These are phyloP conservation scores for Micromys minutus DNA, from an alignment of 2,113 vertebrate species.

Conservation along the genomic window DNA sequence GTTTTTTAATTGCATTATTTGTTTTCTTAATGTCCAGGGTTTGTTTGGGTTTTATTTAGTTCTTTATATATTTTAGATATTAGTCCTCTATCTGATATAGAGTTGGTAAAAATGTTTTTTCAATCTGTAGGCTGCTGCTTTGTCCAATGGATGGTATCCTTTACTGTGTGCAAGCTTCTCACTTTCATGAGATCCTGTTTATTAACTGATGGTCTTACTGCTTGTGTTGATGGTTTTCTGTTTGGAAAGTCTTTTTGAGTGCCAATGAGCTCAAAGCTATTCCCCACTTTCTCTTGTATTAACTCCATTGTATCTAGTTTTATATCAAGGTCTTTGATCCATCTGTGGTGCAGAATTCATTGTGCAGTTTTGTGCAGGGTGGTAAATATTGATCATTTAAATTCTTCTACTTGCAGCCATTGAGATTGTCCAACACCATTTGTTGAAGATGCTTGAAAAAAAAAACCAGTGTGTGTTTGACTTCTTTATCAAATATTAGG, in stretches of 20 bases:
- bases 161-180: neutral
- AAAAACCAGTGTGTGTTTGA: neutral
- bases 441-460: neutral
- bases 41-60: neutral
- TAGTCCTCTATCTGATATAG: neutral
- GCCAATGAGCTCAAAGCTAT: neutral
- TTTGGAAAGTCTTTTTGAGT: neutral
- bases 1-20: neutral
- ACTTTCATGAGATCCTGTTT: neutral
- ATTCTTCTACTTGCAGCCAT: neutral
- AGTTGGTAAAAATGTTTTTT: neutral
- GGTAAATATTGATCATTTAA: neutral
- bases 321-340: neutral
- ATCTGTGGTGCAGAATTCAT: neutral
- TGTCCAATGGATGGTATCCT: neutral
- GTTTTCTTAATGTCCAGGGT: neutral
- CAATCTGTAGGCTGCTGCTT: neutral
- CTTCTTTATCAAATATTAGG: neutral
- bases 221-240: neutral
- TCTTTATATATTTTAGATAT: neutral
- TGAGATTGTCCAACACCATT: neutral
- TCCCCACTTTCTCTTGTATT: neutral
- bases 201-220: neutral
- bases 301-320: neutral
- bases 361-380: neutral